Percentiles rank a stretch among this genome's conserved stretches.
These are phyloP conservation scores for Conus ventricosus DNA, from an alignment of 1,140 invertebrate species.

Conservation along the genomic window DNA sequence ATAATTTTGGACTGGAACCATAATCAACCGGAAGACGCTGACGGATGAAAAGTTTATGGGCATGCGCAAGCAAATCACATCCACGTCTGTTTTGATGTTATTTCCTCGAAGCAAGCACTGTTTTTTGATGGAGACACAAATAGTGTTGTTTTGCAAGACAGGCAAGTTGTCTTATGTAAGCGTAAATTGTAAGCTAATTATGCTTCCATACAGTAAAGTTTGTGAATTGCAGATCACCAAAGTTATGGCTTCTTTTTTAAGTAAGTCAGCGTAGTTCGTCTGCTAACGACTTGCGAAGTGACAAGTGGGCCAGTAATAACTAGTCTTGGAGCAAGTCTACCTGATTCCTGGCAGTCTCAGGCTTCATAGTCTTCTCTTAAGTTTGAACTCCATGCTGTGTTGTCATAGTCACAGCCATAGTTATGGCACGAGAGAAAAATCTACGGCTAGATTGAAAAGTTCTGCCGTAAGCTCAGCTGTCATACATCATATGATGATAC, in stretches of 20 bases:
- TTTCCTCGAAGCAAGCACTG: not conserved
- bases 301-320: not conserved
- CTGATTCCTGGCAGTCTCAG: too few species aligned
- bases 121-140: not conserved
- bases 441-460: too few species aligned
- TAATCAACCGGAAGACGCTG: not conserved
- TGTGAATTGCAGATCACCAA: not conserved
- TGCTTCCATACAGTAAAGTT: not conserved
- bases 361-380: too few species aligned
- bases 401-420: too few species aligned
- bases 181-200: not conserved
- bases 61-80: not conserved
- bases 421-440: too few species aligned
- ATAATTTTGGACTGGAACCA: not conserved
- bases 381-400: too few species aligned
- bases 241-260: not conserved
- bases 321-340: not conserved
- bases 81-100: slow-evolving; percentile 1
- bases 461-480: too few species aligned
- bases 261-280: not conserved
- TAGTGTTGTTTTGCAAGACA: not conserved
- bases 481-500: too few species aligned
- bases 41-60: not conserved
- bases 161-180: not conserved
- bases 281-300: not conserved